Conservation (phyloP, 2,797 vertebrate species). For the Pterois miles region DNA sequence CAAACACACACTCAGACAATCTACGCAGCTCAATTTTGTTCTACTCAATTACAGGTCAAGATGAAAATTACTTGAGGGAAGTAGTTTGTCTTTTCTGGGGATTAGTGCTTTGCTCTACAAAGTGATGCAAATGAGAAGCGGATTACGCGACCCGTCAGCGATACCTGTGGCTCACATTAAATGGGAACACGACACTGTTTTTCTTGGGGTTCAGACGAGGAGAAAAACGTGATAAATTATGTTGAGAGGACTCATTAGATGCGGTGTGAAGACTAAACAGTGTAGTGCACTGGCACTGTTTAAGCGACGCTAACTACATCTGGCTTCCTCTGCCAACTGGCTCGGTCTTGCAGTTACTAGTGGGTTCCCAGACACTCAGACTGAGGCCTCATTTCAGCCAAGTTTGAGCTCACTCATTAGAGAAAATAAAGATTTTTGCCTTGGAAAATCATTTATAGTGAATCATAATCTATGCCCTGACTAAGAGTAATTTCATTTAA, state of each 20-base stretch:
- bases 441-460: conserved; percentile 17
- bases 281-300: conserved; percentile 21
- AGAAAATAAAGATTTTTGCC: conserved; percentile 14
- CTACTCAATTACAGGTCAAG: conserved; percentile 66
- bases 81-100: conserved; percentile 51
- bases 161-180: conserved; percentile 59
- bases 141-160: conserved; percentile 46
- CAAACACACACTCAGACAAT: conserved; percentile 12
- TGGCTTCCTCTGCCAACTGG: conserved; percentile 35
- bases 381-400: conserved; percentile 19
- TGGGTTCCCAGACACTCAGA: conserved; percentile 38
- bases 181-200: conserved; percentile 52
- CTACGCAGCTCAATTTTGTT: conserved; percentile 32
- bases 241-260: conserved; percentile 19
- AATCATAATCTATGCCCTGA: conserved; percentile 12
- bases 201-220: conserved; percentile 35
- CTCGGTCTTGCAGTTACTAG: conserved; percentile 8
- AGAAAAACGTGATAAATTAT: conserved; percentile 47
- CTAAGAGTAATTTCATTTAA: conserved; percentile 2
- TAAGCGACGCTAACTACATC: conserved; percentile 28
- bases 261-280: conserved; percentile 48
- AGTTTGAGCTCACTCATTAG: conserved; percentile 16
- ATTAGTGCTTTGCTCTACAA: conserved; percentile 61
- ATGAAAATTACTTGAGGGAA: conserved; percentile 51
- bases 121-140: conserved; percentile 65